A percentile compares a stretch with the other conserved stretches of the same genome.
These are phyloP conservation scores for Troglohyphantes excavatus DNA, from an alignment of 2,888 invertebrate species.

Conservation along the genomic window DNA sequence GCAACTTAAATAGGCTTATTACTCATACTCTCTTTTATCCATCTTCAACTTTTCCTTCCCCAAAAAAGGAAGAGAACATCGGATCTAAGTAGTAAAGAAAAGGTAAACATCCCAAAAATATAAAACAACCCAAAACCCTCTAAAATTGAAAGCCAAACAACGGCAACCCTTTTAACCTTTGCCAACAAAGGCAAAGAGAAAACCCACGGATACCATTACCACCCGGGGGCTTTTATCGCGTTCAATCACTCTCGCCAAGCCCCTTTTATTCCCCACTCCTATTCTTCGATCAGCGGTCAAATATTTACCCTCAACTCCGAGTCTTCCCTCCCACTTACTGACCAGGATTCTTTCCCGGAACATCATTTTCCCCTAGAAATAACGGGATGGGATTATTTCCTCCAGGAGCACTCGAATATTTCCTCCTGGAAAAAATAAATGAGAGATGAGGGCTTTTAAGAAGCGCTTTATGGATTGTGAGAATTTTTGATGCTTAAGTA, in stretches of 20 bases:
- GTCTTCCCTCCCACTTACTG: constrained; percentile 31
- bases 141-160: neutral
- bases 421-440: constrained; percentile 19
- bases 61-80: too few relatives aligned
- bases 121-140: neutral
- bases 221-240: constrained; percentile 46
- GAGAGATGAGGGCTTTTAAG: constrained; percentile 44
- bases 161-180: neutral
- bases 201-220: constrained; percentile 30
- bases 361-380: constrained; percentile 43
- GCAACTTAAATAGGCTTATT: too few relatives aligned
- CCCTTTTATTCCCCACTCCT: neutral
- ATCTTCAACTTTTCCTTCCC: too few relatives aligned
- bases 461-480: constrained; percentile 46
- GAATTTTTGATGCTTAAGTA: constrained; percentile 22
- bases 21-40: too few relatives aligned
- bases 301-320: constrained; percentile 67
- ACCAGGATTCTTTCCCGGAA: constrained; percentile 23
- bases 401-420: constrained; percentile 11
- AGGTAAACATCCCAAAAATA: neutral
- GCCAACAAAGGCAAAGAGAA: neutral
- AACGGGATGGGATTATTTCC: constrained; percentile 60
- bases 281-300: constrained; percentile 51
- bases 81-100: neutral
- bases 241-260: constrained; percentile 1